Evolutionary conservation across 2,797 vertebrate genomes (phyloP), one percentile per base, ranked within the genome.

Genomic region (Philypnodon macrostomus): DNA sequence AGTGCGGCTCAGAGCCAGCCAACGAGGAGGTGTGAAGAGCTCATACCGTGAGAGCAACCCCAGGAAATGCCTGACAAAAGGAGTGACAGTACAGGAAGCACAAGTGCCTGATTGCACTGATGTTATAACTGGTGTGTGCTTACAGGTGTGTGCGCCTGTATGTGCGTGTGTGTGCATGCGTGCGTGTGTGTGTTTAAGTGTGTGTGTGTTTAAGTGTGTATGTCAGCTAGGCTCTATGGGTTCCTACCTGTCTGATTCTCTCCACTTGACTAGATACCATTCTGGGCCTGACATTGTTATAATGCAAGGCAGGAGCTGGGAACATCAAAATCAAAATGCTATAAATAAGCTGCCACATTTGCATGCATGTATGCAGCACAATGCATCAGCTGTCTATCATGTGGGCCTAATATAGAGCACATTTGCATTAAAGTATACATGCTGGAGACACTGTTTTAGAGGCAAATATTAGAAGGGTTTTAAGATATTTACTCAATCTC

Each of bases 1-100:
- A 47, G 65, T 74, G 72, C 52, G 74, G 58, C 75, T 73, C 72
- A 58, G 54, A 73, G 72, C 35, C 35, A 45, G 52, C 31, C 51
- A 74, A 51, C 61, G 67, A 65, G 67, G 67, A 75, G 71, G 80
- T 79, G 77, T 75, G 76, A 83, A 81, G 76, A 79, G 68, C 75
- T 79, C 66, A 63, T 33, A 70, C 59, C 73, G 70, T 36, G 74
- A 70, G 59, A 81, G 76, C 63, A 70, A 79, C 73, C 76, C 67
- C 58, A 59, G 74, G 77, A 83, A 79, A 70, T 68, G 67, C 58
- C 73, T 63, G 71, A 73, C 68, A 79, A 68, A 66, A 57, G n/a
- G n/a, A 81, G 62, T 50, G 69, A 81, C 70, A 75, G 68, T 77
- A 67, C 62, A 62, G 49, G 58, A 35, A 77, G 63, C 56, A 55